Percentiles rank a stretch among this genome's conserved stretches.
Evolutionary conservation across 2,888 invertebrate species (phyloP).

Genomic region (Ischnus inquisitorius): DNA sequence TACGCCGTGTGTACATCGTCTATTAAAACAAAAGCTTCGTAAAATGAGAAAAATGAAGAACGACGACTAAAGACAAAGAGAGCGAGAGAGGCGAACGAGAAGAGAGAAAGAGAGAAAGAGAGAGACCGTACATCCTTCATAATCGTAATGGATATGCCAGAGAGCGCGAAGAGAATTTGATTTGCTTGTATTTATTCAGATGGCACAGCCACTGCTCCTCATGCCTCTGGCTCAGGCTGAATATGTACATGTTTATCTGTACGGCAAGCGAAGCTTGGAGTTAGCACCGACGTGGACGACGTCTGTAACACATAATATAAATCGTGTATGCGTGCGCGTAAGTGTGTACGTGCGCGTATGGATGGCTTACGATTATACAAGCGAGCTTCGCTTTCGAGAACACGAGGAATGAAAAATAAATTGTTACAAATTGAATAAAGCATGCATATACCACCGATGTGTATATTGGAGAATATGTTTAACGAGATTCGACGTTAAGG

Average conservation of each 20-base stretch:
- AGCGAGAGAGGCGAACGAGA: background rate
- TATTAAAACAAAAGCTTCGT: slow-evolving; percentile 46
- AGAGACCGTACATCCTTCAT: slow-evolving; percentile 61
- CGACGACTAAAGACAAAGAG: background rate
- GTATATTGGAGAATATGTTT: slow-evolving; percentile 8
- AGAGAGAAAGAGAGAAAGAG: slow-evolving; percentile 28
- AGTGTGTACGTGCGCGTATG: slow-evolving; percentile 24
- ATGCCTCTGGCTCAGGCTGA: slow-evolving; percentile 36
- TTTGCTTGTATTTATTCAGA: slow-evolving; percentile 73
- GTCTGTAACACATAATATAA: slow-evolving; percentile 52
- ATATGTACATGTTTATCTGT: slow-evolving; percentile 56
- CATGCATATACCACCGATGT: background rate
- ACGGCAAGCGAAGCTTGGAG: slow-evolving; percentile 49
- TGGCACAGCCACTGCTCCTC: slow-evolving; percentile 63
- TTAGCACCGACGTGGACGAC: slow-evolving; percentile 55
- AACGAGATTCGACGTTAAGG: background rate
- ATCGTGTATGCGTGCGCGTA: slow-evolving; percentile 20
- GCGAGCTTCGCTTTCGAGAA: slow-evolving; percentile 31
- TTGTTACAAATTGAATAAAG: slow-evolving; percentile 57
- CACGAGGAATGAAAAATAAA: slow-evolving; percentile 55
- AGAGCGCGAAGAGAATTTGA: slow-evolving; percentile 69
- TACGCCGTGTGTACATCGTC: slow-evolving; percentile 28
- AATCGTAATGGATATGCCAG: slow-evolving; percentile 70
- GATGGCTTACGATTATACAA: slow-evolving; percentile 44
- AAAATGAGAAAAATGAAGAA: slow-evolving; percentile 18